Base-by-base conservation (phyloP, 2,113 vertebrate genomes). In the Eidolon helvum region DNA sequence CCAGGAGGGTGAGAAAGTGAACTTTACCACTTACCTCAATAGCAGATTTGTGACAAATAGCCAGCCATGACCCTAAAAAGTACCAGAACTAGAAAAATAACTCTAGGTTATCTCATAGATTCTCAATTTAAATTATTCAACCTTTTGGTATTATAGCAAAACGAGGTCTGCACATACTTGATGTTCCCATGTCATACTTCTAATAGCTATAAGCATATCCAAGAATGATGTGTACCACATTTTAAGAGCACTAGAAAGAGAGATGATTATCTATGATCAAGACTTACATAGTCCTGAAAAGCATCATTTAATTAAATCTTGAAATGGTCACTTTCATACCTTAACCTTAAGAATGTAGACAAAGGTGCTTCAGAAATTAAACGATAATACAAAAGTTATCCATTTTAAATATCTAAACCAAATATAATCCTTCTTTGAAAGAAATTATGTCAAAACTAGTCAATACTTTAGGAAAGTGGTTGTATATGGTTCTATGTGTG, bases 341-440 rank as follows among this genome's bases (percentile, higher is more conserved):
- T 28, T 90, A 79, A 68, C 26, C 53, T 59, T 80, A 96, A 87
- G 50, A 72, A 71, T 50, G 2, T 7, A 94, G 18, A 84, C 77
- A 12, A 61, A 86, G 30, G 45, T 90, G 59, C 24, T 88, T 94
- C 50, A 86, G 33, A 97, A 96, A 93, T 89, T 90, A 92, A 92
- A 88, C 43, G 66, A 59, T 83, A 21, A 15, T 10, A 80, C 48
- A 87, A 96, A 96, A 30, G 28, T 93, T 40, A 94, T 57, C 66
- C 79, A 85, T 69, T 72, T 77, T 55, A 93, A 91, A 69, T 59
- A 82, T 66, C 55, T 72, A 94, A 94, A 84, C 12, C 33, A 95
- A 82, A 4, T 12, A 92, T 18, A 96, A 92, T 33, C 21, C 7
- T 78, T 80, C 77, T 94, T 91, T 80, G 24, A 87, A 95, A 91